Evolutionary conservation across 2,113 vertebrate genomes (phyloP).

Genomic region (Argyrosomus japonicus): DNA sequence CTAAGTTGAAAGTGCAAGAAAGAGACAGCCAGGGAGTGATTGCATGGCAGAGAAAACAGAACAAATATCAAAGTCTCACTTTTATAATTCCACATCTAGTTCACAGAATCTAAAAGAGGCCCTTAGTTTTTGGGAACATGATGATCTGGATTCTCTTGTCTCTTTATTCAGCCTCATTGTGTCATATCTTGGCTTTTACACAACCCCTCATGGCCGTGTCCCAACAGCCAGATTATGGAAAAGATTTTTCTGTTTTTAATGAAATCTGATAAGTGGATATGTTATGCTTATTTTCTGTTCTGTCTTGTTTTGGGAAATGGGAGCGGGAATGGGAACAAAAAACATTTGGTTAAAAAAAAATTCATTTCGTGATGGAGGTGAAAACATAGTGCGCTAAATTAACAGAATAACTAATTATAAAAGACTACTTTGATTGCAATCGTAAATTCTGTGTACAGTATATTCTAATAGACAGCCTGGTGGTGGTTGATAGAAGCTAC

Average conservation of each 20-base stretch:
- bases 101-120: constrained; percentile 50
- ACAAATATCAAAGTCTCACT: constrained; percentile 24
- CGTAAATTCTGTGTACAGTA: constrained; percentile 6
- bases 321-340: constrained; percentile 50
- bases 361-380: constrained; percentile 10
- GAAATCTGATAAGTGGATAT: constrained; percentile 73
- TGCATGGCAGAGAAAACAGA: constrained; percentile 19
- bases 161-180: constrained; percentile 58
- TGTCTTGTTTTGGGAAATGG: constrained; percentile 35
- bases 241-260: constrained; percentile 69
- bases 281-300: constrained; percentile 59
- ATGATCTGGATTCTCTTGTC: constrained; percentile 56
- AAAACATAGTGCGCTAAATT: constrained; percentile 15
- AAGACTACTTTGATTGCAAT: too few species aligned
- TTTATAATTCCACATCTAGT: constrained; percentile 48
- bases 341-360: background rate
- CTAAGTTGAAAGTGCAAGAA: constrained; percentile 18
- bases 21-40: constrained; percentile 1
- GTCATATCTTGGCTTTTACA: constrained; percentile 59
- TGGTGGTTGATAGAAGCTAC: constrained; percentile 24
- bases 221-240: constrained; percentile 68
- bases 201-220: constrained; percentile 56
- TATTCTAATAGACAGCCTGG: constrained; percentile 3
- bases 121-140: constrained; percentile 56
- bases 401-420: background rate